Base-by-base conservation (phyloP, 2,797 vertebrate genomes). In the Pseudomugil gertrudae region DNA sequence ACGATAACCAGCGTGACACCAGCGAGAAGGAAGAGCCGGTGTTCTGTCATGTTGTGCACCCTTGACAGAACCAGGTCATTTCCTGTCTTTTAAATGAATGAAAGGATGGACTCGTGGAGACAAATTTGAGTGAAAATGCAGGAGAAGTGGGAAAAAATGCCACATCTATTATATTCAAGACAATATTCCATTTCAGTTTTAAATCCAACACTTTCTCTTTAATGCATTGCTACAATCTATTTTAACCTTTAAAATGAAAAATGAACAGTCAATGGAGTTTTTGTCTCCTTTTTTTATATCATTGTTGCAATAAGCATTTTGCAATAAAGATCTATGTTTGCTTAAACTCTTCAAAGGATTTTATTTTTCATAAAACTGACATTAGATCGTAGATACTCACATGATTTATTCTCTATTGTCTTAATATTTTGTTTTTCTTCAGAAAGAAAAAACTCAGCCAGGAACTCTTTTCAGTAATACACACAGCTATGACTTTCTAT, bases 61-160 rank as follows among this genome's bases (percentile, higher is more conserved):
- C 43, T 65, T 57, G 76, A 92, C 90, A 87, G 81, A 90, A 88
- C 76, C 81, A 79, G 90, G 84, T 58, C 88, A 83, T 80, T 84
- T 87, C 78, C 76, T 73, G 78, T 66, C 64, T 68, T 26, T 33
- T 7, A n/a, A 60, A 79, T 58, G 33, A 71, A 76, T 33, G 38
- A 51, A 73, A 15, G 43, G 51, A 78, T 0, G 3, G 52, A 77
- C 21, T n/a, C 71, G 75, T 23, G 30, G 62, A 78, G 58, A 72
- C 27, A 71, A 53, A 71, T 50, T 82, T 57, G 50, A 50, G 52
- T 21, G 19, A 29, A 60, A 54, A 45, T 40, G 30, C 21, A 64
- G 2, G 32, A 8, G 52, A 66, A 30, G 21, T n/a, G 36, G 27
- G 3, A 29, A 3, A 24, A 32, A 27, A 71, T 57, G 45, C 5